Conservation (phyloP, 1,140 invertebrate genomes). For the Eubasilissa regina region DNA sequence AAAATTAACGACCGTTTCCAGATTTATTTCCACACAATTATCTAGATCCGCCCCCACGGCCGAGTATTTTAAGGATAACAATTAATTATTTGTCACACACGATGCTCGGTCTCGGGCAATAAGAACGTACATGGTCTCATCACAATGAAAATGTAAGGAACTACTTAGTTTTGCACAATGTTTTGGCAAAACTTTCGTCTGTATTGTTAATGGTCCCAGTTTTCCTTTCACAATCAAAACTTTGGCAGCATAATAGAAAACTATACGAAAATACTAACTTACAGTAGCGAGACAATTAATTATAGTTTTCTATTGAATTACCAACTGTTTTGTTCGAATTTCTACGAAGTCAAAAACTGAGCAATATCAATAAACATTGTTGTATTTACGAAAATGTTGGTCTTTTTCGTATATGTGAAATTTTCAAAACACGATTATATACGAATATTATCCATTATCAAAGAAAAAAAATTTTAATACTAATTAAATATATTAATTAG, state of each 20-base stretch:
- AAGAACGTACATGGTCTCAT: slow-evolving; percentile 24
- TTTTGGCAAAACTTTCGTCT: slow-evolving; percentile 23
- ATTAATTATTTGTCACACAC: slow-evolving; percentile 43
- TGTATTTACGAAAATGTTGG: too few relatives aligned
- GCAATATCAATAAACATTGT: too few relatives aligned
- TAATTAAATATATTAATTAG: too few relatives aligned
- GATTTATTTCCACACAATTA: slow-evolving; percentile 34
- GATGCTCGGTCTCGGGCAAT: slow-evolving; percentile 9
- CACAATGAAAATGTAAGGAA: slow-evolving; percentile 23
- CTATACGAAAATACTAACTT: slow-evolving; percentile 19
- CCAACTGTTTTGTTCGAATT: background rate
- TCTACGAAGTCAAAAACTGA: too few relatives aligned
- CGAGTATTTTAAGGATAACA: slow-evolving; percentile 22
- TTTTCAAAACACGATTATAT: too few relatives aligned
- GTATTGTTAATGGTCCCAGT: slow-evolving; percentile 25
- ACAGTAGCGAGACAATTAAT: too few relatives aligned
- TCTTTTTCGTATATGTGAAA: too few relatives aligned
- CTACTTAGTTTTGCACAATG: slow-evolving; percentile 25
- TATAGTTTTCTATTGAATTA: background rate
- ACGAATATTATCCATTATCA: too few relatives aligned
- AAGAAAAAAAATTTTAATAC: too few relatives aligned
- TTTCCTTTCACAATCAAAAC: slow-evolving; percentile 28
- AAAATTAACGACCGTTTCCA: slow-evolving; percentile 20
- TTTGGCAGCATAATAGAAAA: slow-evolving; percentile 32
- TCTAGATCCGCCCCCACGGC: background rate